A percentile compares a stretch with the other conserved stretches of the same genome.
Evolutionary conservation across 2,888 invertebrate genomes (phyloP).

Genomic region (Elgonia sp.): DNA sequence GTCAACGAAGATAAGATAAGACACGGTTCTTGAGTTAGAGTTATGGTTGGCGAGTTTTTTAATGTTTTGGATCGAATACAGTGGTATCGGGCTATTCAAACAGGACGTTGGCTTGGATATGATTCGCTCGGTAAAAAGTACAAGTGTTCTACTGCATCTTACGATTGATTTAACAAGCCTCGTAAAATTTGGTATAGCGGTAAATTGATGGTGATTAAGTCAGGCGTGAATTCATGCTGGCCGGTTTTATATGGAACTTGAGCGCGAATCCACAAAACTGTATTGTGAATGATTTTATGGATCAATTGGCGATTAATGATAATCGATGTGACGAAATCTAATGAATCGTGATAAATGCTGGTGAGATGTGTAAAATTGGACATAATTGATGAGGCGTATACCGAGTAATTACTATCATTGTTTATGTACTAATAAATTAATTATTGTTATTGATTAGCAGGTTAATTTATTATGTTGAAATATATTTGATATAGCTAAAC

Average conservation of each 20-base stretch:
- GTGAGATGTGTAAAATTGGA: neutral
- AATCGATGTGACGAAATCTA: constrained; percentile 37
- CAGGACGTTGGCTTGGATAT: constrained; percentile 43
- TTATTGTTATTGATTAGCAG: neutral
- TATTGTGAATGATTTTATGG: constrained; percentile 46
- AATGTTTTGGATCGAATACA: constrained; percentile 37
- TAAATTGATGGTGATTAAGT: neutral
- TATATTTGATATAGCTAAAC: no score
- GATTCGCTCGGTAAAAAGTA: constrained; percentile 35
- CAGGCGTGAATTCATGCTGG: constrained; percentile 27
- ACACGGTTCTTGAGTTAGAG: constrained; percentile 39
- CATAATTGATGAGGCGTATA: neutral
- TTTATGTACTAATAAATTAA: neutral
- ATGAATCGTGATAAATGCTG: constrained; percentile 4
- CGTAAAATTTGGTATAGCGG: constrained; percentile 23
- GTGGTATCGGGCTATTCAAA: constrained; percentile 48
- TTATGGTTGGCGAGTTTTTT: constrained; percentile 51
- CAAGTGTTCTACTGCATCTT: constrained; percentile 40
- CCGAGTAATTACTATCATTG: neutral
- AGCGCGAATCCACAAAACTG: constrained; percentile 51
- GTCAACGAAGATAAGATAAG: constrained; percentile 69
- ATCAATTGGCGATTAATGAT: constrained; percentile 40
- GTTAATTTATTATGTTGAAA: neutral
- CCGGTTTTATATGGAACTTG: constrained; percentile 25
- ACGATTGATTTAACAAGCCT: constrained; percentile 50